Conservation (phyloP, 2,797 vertebrate species). For the Alca torda region DNA sequence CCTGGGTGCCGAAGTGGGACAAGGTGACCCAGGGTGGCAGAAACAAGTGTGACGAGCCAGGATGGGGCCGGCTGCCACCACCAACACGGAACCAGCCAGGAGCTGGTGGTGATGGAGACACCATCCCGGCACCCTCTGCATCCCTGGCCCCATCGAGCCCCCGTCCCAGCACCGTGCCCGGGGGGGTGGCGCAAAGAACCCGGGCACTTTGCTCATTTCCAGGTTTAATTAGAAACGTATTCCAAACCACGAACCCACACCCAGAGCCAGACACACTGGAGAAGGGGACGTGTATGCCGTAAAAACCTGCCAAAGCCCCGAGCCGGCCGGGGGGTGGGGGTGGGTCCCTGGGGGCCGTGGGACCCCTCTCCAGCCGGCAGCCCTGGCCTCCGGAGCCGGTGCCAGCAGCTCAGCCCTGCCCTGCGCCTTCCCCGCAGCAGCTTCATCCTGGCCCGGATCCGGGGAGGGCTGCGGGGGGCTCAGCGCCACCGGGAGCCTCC, state of each 20-base stretch:
- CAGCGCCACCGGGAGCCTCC: rapidly evolving
- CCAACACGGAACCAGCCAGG: neutral
- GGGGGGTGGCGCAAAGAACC: neutral
- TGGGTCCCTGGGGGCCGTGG: neutral
- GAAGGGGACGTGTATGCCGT: neutral
- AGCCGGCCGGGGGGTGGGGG: neutral
- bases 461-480: neutral
- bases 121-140: neutral
- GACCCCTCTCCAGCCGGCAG: neutral
- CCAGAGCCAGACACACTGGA: neutral
- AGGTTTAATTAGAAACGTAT: conserved; percentile 67
- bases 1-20: neutral
- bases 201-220: neutral
- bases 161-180: rapidly evolving
- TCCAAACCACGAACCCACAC: neutral
- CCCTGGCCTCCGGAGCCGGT: rapidly evolving
- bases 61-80: neutral
- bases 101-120: neutral
- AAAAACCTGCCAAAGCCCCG: neutral
- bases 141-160: rapidly evolving
- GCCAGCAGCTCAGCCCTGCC: neutral
- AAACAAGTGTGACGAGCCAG: neutral
- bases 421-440: neutral
- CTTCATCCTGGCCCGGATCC: neutral
- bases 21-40: neutral